phyloP scores from a whole-genome alignment of 2,888 invertebrate genomes.

The Erynnis tages region DNA sequence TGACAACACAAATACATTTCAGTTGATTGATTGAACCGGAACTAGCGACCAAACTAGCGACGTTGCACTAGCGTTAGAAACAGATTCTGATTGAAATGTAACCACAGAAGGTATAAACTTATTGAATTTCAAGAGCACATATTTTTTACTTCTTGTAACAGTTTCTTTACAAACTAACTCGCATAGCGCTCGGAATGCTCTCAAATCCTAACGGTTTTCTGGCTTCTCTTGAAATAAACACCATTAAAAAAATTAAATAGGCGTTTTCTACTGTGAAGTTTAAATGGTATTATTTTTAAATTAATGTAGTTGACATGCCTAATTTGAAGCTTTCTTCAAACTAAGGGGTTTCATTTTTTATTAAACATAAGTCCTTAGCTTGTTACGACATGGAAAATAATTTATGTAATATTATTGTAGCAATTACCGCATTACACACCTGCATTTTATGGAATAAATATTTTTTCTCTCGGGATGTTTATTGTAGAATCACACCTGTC shows the following conservation, averaged over 20 bases:
- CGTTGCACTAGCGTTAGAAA: not conserved
- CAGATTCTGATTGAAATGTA: constrained; percentile 9
- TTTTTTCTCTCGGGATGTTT: too few relatives aligned
- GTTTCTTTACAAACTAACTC: constrained; percentile 1
- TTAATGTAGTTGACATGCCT: constrained; percentile 2
- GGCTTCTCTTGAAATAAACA: not conserved
- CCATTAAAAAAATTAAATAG: not conserved
- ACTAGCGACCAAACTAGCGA: constrained; percentile 6
- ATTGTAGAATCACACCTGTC: too few relatives aligned
- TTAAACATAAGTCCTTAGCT: too few relatives aligned
- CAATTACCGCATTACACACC: too few relatives aligned
- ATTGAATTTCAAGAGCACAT: not conserved
- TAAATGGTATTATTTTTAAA: not conserved
- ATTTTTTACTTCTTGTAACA: too few relatives aligned
- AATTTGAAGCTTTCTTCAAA: too few relatives aligned
- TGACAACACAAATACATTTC: constrained; percentile 39
- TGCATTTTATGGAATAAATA: too few relatives aligned
- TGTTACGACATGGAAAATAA: too few relatives aligned
- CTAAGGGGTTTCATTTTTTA: too few relatives aligned
- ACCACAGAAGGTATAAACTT: not conserved
- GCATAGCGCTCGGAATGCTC: not conserved
- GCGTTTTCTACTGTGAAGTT: not conserved
- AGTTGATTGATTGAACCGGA: constrained; percentile 38
- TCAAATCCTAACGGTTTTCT: constrained; percentile 1
- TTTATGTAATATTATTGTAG: too few relatives aligned